These are phyloP conservation scores for Enchytraeus crypticus DNA, from an alignment of 2,888 invertebrate species.

Conservation along the genomic window DNA sequence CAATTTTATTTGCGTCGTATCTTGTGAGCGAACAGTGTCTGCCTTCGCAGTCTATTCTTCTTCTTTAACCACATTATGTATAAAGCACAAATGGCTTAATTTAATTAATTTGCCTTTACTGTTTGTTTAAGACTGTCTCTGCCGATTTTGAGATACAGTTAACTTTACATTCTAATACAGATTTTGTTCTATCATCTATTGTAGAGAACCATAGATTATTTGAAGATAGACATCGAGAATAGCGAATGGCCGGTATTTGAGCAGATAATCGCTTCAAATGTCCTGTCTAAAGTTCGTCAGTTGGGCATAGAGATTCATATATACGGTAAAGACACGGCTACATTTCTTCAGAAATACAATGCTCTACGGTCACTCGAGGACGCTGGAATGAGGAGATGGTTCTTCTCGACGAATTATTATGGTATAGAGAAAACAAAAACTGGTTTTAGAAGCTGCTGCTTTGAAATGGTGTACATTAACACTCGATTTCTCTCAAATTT, in stretches of 20 bases:
- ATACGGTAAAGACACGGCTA: neutral
- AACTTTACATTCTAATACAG: no score
- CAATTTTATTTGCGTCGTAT: no score
- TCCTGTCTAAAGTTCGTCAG: constrained; percentile 15
- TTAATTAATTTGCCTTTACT: no score
- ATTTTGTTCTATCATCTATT: no score
- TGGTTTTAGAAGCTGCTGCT: constrained; percentile 4
- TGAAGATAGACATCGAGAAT: constrained; percentile 46
- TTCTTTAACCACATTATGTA: no score
- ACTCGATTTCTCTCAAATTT: constrained; percentile 1
- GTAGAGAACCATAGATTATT: constrained; percentile 36
- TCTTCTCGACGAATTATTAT: neutral
- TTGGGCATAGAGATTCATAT: constrained; percentile 20
- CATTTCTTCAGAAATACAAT: neutral
- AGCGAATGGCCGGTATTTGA: constrained; percentile 39
- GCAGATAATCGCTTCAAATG: constrained; percentile 12
- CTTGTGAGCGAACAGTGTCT: no score
- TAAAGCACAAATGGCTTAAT: no score
- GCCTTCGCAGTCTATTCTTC: no score
- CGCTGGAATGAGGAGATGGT: constrained; percentile 2
- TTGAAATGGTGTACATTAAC: constrained; percentile 8
- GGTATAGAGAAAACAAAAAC: neutral
- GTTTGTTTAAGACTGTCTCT: no score
- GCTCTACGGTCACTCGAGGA: neutral
- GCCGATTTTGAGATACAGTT: no score